These are phyloP conservation scores for Diabrotica virgifera DNA, from an alignment of 1,140 invertebrate genomes.

Conservation along the genomic window DNA sequence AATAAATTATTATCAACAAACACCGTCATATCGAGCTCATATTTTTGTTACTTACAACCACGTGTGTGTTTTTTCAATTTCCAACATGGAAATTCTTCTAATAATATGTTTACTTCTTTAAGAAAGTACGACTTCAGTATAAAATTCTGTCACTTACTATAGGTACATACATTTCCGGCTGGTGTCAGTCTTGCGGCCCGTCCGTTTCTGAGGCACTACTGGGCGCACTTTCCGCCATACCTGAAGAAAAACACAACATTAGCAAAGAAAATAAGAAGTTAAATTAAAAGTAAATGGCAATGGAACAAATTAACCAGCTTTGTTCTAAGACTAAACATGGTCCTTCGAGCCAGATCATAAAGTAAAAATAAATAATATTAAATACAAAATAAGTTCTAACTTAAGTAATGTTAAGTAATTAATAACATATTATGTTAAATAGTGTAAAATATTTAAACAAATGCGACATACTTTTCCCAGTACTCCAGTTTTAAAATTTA, in stretches of 20 bases:
- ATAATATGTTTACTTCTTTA: slow-evolving; percentile 3
- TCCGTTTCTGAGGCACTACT: slow-evolving; percentile 46
- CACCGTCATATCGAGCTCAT: slow-evolving; percentile 43
- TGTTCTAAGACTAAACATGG: no score
- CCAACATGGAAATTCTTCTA: slow-evolving; percentile 20
- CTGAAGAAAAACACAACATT: not conserved
- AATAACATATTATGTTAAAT: no score
- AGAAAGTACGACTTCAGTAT: slow-evolving; percentile 33
- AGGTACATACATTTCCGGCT: slow-evolving; percentile 25
- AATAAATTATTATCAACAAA: slow-evolving; percentile 46
- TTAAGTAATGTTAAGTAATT: no score
- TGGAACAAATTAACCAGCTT: no score
- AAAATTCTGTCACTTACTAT: slow-evolving; percentile 43
- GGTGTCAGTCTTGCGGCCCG: slow-evolving; percentile 47
- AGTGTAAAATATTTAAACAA: no score
- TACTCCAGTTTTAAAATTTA: no score
- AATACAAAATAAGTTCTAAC: no score
- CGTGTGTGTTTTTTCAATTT: slow-evolving; percentile 24
- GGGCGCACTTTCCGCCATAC: slow-evolving; percentile 9
- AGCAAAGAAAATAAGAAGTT: no score
- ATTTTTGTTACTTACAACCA: slow-evolving; percentile 42
- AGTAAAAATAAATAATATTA: no score
- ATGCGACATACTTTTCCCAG: no score
- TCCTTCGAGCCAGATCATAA: no score
- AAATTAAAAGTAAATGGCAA: no score